Evolutionary conservation across 2,113 vertebrate species (phyloP).

Genomic region (Lamprologus sp.): DNA sequence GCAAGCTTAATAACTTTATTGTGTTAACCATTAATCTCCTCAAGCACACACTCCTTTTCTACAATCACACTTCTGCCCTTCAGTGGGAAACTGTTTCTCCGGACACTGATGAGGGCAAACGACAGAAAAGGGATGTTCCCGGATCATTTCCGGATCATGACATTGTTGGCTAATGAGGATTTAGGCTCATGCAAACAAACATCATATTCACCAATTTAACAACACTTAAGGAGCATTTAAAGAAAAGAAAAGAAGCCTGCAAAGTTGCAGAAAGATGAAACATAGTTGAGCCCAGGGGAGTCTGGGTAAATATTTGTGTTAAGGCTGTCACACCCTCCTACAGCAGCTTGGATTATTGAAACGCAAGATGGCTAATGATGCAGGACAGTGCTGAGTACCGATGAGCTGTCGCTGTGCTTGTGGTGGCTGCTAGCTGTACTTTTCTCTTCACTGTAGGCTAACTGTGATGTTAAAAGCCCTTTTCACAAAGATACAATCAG

Average conservation of each 20-base stretch:
- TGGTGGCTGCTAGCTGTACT: background rate
- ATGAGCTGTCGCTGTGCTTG: background rate
- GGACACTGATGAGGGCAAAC: slow-evolving; percentile 8
- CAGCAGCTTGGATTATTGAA: slow-evolving; percentile 21
- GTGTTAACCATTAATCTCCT: slow-evolving; percentile 55
- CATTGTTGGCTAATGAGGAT: background rate
- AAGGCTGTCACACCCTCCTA: slow-evolving; percentile 29
- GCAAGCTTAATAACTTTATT: slow-evolving; percentile 31
- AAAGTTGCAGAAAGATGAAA: slow-evolving; percentile 37
- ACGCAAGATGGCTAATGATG: background rate
- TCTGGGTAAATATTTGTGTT: slow-evolving; percentile 64
- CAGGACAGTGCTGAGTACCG: slow-evolving; percentile 10
- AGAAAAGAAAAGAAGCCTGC: background rate
- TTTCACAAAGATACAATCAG: slow-evolving; percentile 13
- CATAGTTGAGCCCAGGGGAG: slow-evolving; percentile 45
- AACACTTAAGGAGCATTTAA: background rate
- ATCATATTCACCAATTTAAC: background rate
- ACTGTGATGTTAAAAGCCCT: slow-evolving; percentile 13
- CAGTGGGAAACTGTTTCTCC: slow-evolving; percentile 9
- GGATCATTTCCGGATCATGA: slow-evolving; percentile 1
- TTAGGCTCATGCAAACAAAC: background rate
- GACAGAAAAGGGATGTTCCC: background rate
- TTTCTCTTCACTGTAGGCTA: background rate
- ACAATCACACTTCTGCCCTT: background rate
- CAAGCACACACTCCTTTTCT: background rate